Evolutionary conservation across 2,888 invertebrate species (phyloP).

Genomic region (Agrochola lota): DNA sequence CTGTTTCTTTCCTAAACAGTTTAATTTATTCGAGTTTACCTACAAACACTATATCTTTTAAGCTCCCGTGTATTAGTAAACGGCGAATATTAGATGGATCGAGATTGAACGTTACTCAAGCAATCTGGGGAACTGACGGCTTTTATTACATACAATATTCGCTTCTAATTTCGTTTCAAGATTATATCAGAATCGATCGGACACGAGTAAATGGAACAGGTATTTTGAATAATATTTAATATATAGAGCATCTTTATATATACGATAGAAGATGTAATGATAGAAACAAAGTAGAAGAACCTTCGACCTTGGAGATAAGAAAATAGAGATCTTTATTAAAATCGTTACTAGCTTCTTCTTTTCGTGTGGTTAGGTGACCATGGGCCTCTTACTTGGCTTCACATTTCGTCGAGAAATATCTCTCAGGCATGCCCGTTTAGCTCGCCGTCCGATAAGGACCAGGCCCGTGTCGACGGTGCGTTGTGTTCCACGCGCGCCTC

Average conservation of each 20-base stretch:
- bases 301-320: background rate
- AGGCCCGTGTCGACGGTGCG: too few relatives aligned
- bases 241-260: background rate
- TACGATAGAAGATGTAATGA: too few relatives aligned
- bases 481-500: too few relatives aligned
- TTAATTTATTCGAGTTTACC: slow-evolving; percentile 22
- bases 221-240: slow-evolving; percentile 24
- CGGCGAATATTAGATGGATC: slow-evolving; percentile 60
- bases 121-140: slow-evolving; percentile 50
- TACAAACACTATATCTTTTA: slow-evolving; percentile 39
- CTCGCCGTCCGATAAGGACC: too few relatives aligned
- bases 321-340: background rate
- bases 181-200: slow-evolving; percentile 36
- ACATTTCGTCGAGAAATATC: too few relatives aligned
- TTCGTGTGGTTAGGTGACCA: too few relatives aligned
- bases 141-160: slow-evolving; percentile 58
- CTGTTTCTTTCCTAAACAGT: background rate
- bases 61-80: slow-evolving; percentile 44
- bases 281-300: too few relatives aligned
- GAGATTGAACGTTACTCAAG: slow-evolving; percentile 61
- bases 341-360: background rate
- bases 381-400: too few relatives aligned
- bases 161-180: slow-evolving; percentile 51
- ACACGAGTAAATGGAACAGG: slow-evolving; percentile 2
- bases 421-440: too few relatives aligned